Percentiles rank a stretch among this genome's conserved stretches.
These are phyloP conservation scores for Danionella cerebrum DNA, from an alignment of 2,113 vertebrate genomes.

Conservation along the genomic window DNA sequence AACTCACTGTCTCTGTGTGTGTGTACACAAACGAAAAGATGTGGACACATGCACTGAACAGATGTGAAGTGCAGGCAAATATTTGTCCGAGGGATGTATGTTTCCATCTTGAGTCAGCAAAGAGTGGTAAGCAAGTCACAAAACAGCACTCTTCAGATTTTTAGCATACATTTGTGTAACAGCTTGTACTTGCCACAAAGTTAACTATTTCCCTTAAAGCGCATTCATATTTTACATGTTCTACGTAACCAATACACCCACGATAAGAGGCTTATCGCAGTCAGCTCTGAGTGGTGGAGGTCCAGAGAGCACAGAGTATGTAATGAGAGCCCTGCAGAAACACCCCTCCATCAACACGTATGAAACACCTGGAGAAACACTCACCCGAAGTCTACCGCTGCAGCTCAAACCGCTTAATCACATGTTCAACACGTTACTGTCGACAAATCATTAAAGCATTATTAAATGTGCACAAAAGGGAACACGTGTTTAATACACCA, in stretches of 20 bases:
- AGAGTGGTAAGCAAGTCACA: conserved; percentile 19
- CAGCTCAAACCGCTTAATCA: neutral
- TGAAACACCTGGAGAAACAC: conserved; percentile 15
- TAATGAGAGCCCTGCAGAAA: neutral
- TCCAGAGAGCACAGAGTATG: neutral
- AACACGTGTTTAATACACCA: no score
- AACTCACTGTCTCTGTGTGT: conserved; percentile 10
- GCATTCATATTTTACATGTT: no score
- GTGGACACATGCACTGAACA: conserved; percentile 26
- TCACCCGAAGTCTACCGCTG: no score
- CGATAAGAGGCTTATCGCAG: neutral
- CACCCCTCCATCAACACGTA: conserved; percentile 30
- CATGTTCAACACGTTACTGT: no score
- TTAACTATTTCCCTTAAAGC: no score
- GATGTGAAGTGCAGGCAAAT: conserved; percentile 54
- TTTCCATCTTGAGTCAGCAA: conserved; percentile 45
- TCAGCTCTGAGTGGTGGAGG: neutral
- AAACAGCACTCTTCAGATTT: conserved; percentile 24
- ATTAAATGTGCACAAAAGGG: no score
- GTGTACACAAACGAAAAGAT: conserved; percentile 12
- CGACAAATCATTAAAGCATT: no score
- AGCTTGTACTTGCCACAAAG: no score
- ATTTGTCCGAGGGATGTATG: conserved; percentile 46
- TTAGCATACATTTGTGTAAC: no score
- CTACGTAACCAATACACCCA: neutral